phyloP scores from a whole-genome alignment of 2,797 vertebrate species.

The Siniperca obscura region DNA sequence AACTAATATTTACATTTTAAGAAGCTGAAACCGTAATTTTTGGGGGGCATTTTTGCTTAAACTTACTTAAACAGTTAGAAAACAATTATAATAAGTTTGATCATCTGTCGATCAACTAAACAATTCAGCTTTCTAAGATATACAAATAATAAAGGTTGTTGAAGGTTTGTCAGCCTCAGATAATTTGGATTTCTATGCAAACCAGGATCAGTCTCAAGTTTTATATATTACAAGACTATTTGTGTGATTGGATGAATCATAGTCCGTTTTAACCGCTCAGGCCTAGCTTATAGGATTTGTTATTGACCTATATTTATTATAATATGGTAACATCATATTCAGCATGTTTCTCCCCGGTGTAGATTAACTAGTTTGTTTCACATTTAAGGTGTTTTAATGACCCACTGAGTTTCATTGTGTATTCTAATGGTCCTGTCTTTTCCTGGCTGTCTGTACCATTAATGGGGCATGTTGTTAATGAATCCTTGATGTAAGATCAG shows the following conservation, averaged over 20 bases:
- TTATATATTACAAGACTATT: background rate
- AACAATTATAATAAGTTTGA: background rate
- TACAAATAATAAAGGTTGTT: background rate
- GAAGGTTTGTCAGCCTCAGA: background rate
- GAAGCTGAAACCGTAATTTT: too few relatives aligned
- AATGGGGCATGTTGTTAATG: conserved; percentile 55
- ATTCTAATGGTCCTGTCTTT: conserved; percentile 46
- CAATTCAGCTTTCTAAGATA: background rate
- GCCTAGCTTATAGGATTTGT: background rate
- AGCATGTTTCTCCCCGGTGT: conserved; percentile 21
- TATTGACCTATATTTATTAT: conserved; percentile 20
- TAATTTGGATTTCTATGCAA: background rate
- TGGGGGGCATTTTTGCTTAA: too few relatives aligned
- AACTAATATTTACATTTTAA: background rate
- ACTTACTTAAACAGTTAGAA: background rate
- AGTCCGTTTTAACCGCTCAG: background rate
- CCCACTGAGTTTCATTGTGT: conserved; percentile 46
- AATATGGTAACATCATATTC: conserved; percentile 10
- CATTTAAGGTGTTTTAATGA: conserved; percentile 60
- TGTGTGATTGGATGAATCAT: background rate
- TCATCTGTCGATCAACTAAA: background rate
- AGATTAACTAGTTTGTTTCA: conserved; percentile 52
- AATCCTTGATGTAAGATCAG: conserved; percentile 42
- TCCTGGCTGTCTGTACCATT: conserved; percentile 50
- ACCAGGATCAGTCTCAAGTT: background rate